phyloP scores from a whole-genome alignment of 2,888 invertebrate species.

The Synanthedon tipuliformis region DNA sequence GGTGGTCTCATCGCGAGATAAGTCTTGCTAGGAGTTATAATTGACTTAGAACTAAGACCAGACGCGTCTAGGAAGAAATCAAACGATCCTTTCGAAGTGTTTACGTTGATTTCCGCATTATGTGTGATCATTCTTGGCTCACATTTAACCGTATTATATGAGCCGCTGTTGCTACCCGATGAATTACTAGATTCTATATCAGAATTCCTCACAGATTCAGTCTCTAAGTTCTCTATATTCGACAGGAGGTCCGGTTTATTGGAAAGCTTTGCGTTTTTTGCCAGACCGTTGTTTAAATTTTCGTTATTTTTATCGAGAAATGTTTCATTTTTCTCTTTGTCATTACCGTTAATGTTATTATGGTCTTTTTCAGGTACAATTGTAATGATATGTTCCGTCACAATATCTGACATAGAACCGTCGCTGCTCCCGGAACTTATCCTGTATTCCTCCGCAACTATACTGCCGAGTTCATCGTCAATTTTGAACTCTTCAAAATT shows the following conservation, averaged over 20 bases:
- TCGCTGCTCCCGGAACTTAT: conserved; percentile 66
- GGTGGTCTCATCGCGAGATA: conserved; percentile 66
- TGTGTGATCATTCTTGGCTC: conserved; percentile 47
- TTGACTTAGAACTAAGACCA: conserved; percentile 83
- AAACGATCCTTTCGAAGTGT: conserved; percentile 68
- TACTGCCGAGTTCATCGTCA: conserved; percentile 75
- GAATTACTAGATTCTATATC: conserved; percentile 75
- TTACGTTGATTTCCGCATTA: conserved; percentile 30
- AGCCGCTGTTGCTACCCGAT: conserved; percentile 64
- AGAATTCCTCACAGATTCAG: conserved; percentile 74
- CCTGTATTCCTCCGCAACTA: conserved; percentile 62
- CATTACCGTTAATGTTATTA: conserved; percentile 28
- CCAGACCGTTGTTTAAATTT: conserved; percentile 28
- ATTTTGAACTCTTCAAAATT: conserved; percentile 85
- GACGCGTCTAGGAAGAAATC: conserved; percentile 84
- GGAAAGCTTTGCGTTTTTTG: conserved; percentile 60
- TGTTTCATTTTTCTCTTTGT: conserved; percentile 33
- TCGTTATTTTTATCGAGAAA: conserved; percentile 40
- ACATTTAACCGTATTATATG: conserved; percentile 58
- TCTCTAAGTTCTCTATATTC: conserved; percentile 68
- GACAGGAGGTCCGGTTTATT: conserved; percentile 68
- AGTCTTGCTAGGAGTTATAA: conserved; percentile 67
- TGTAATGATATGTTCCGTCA: conserved; percentile 46
- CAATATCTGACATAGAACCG: conserved; percentile 52
- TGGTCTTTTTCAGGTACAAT: conserved; percentile 48